These are phyloP conservation scores for Hybognathus amarus DNA, from an alignment of 2,797 vertebrate genomes.

Conservation along the genomic window DNA sequence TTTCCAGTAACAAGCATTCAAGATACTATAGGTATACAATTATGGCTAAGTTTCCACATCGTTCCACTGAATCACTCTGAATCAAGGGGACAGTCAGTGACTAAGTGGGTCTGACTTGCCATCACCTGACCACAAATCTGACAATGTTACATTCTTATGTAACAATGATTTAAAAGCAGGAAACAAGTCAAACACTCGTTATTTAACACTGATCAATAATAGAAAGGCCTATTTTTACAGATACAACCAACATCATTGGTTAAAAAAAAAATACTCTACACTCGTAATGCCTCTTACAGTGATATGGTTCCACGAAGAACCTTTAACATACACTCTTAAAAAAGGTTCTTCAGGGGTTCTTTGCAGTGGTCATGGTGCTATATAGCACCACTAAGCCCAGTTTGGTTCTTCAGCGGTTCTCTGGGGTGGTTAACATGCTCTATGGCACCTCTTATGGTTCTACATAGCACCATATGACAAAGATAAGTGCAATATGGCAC, in stretches of 20 bases:
- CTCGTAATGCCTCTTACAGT: too few species aligned
- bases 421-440: too few species aligned
- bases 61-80: conserved; percentile 27
- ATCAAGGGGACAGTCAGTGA: background rate
- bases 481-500: too few species aligned
- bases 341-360: too few species aligned
- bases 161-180: background rate
- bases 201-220: background rate
- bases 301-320: background rate
- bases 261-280: background rate
- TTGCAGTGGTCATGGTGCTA: too few species aligned
- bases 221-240: background rate
- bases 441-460: too few species aligned
- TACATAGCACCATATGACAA: too few species aligned
- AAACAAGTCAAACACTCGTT: background rate
- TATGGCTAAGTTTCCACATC: conserved; percentile 40
- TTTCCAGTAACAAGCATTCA: conserved; percentile 48
- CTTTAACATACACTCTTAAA: too few species aligned
- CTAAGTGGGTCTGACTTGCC: background rate
- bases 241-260: background rate
- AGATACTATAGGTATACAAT: background rate
- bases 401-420: too few species aligned
- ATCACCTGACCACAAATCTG: background rate
- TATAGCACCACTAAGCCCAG: too few species aligned
- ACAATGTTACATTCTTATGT: background rate